These are phyloP conservation scores for Megathymus violae DNA, from an alignment of 1,140 invertebrate species.

Conservation along the genomic window DNA sequence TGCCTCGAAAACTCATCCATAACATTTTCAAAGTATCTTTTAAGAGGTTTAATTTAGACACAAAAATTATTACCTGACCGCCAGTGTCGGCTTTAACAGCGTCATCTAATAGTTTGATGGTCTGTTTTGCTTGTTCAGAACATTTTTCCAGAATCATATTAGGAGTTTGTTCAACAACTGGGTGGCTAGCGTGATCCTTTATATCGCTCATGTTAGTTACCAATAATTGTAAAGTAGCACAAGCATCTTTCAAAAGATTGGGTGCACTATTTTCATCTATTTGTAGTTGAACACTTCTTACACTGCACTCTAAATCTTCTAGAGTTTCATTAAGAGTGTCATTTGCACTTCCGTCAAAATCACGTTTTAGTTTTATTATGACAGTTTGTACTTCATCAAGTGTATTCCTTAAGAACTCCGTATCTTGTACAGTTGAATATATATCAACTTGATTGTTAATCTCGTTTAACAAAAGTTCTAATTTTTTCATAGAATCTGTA, in stretches of 20 bases:
- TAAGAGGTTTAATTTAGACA: constrained; percentile 53
- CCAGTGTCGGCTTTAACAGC: constrained; percentile 45
- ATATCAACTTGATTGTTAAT: constrained; percentile 55
- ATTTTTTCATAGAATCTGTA: constrained; percentile 47
- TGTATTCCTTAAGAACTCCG: constrained; percentile 55
- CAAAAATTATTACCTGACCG: constrained; percentile 46
- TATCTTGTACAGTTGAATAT: constrained; percentile 43
- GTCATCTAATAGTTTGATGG: constrained; percentile 60
- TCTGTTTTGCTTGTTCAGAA: constrained; percentile 56
- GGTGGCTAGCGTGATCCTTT: constrained; percentile 38
- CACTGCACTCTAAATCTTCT: constrained; percentile 79
- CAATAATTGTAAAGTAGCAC: constrained; percentile 61
- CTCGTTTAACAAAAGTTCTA: constrained; percentile 59
- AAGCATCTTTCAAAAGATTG: constrained; percentile 69
- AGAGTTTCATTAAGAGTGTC: constrained; percentile 75
- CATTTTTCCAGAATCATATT: constrained; percentile 57
- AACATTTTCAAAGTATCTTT: constrained; percentile 60
- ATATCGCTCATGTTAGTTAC: constrained; percentile 59
- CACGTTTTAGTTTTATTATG: constrained; percentile 69
- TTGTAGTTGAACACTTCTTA: constrained; percentile 76
- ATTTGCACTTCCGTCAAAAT: constrained; percentile 58
- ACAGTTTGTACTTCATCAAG: constrained; percentile 76
- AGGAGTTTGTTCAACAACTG: constrained; percentile 33
- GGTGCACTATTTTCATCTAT: constrained; percentile 69
- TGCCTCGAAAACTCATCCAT: constrained; percentile 47